Percentiles rank a stretch among this genome's conserved stretches.
Evolutionary conservation across 2,797 vertebrate species (phyloP).

Genomic region (Xyrichtys novacula): DNA sequence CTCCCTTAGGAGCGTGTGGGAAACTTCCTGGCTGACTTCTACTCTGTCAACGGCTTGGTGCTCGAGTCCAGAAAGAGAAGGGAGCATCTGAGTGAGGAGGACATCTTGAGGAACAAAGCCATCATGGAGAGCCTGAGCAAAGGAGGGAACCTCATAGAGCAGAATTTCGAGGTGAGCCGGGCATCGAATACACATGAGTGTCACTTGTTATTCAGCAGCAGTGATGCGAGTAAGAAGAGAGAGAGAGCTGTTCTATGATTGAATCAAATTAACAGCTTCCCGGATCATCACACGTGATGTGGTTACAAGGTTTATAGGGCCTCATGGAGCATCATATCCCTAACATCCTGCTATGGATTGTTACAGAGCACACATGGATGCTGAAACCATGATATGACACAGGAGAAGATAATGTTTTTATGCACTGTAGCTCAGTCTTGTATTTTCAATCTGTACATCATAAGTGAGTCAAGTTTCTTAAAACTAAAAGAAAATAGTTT

Average conservation of each 20-base stretch:
- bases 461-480: too few relatives aligned
- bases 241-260: not conserved
- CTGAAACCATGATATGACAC: not conserved
- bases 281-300: not conserved
- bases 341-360: not conserved
- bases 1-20: conserved; percentile 95
- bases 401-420: not conserved
- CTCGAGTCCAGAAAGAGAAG: conserved; percentile 97
- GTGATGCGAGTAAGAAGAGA: not conserved
- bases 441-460: not conserved
- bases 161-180: conserved; percentile 93
- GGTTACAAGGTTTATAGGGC: not conserved
- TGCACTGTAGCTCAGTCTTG: not conserved
- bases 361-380: not conserved
- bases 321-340: not conserved
- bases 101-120: conserved; percentile 98
- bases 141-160: conserved; percentile 96
- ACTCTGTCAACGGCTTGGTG: conserved; percentile 95
- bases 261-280: not conserved
- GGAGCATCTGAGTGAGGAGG: conserved; percentile 98
- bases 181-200: not conserved
- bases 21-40: conserved; percentile 98
- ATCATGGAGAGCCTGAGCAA: conserved; percentile 99
- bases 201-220: not conserved
- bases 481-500: too few relatives aligned